Base-by-base conservation (phyloP, 2,888 invertebrate genomes). In the Bombylius major region DNA sequence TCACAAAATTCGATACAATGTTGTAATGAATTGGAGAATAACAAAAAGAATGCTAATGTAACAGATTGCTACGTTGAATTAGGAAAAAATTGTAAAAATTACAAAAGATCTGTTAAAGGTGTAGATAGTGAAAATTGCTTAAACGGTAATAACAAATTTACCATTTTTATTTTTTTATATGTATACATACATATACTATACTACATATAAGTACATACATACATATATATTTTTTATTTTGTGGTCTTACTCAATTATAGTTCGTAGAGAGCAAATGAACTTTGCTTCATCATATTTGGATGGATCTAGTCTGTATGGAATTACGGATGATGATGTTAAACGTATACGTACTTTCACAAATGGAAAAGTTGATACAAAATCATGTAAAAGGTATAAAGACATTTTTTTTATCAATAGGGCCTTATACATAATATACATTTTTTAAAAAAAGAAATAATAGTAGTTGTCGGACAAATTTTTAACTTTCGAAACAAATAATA, bases 261-360 rank as follows among this genome's bases (percentile, higher is more conserved):
- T 82, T 59, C 75, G 80, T 59, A 80, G 92, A 50, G 86, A 91
- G 63, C 89, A 91, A 68, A 86, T 92, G 84, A 92, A 92, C 71
- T 77, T 85, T 58, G 92, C 86, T 0, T 87, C 91, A 0, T 81
- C 87, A 3, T 90, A 87, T 69, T 76, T 93, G 56, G 93, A 93
- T 66, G 92, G 84, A 1, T 89, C 89, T 0, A 85, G 84, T 2
- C 72, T 93, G 54, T 93, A 93, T 69, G 91, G 91, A 12, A 82
- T 79, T 59, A 87, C 86, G 0, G 83, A 85, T 53, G 82, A 84
- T 59, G 83, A 84, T 62, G 76, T 87, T 4, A 79, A 86, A 52
- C 79, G 80, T 1, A 69, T 90, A 5, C 76, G 90, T 36, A 82
- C 84, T 1, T 87, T 84, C 66, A 81, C 81, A 55, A 81, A 80